These are phyloP conservation scores for fruit fly (Drosophila melanogaster) DNA, from an alignment of 1,140 invertebrate genomes.

Conservation along the genomic window Release_6_plus_ISO1_MT NT_033779.5:9225001-9225500, in stretches of 20 bases:
- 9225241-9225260: constrained; percentile 3
- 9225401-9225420: constrained; percentile 56
- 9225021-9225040: too few relatives aligned
- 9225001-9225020: too few relatives aligned
- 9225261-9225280: constrained; percentile 12
- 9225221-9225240: constrained; percentile 6
- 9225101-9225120: not conserved
- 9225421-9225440: constrained; percentile 43
- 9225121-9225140: not conserved
- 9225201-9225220: constrained; percentile 45
- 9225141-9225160: not conserved
- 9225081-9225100: too few relatives aligned
- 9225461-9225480: not conserved
- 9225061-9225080: not conserved
- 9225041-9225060: too few relatives aligned
- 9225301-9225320: not conserved
- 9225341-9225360: constrained; percentile 3
- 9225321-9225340: constrained; percentile 4
- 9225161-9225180: constrained; percentile 22
- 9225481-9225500: too few relatives aligned
- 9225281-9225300: constrained; percentile 7
- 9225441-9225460: not conserved
- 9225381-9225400: constrained; percentile 26
- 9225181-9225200: constrained; percentile 19
- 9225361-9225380: constrained; percentile 49